Evolutionary conservation across 2,888 invertebrate species (phyloP).

Genomic region (Micoletzkya japonica): DNA sequence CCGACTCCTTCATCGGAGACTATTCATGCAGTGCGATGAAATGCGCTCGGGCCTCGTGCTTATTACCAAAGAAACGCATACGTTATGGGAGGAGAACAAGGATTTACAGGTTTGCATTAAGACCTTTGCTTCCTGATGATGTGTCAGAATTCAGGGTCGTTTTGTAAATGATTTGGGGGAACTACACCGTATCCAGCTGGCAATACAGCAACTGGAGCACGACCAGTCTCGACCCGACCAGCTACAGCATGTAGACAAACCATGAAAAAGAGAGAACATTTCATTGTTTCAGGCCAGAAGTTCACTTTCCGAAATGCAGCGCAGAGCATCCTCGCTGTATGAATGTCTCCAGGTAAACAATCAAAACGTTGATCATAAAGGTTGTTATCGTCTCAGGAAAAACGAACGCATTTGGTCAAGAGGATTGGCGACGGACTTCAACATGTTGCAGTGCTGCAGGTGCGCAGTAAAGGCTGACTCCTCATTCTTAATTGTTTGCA

Average conservation of each 20-base stretch:
- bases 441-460: constrained; percentile 49
- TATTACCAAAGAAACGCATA: constrained; percentile 51
- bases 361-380: constrained; percentile 4
- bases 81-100: constrained; percentile 62
- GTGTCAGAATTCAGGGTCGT: constrained; percentile 38
- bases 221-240: constrained; percentile 55
- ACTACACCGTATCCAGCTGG: constrained; percentile 58
- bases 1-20: no score
- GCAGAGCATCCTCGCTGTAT: constrained; percentile 53
- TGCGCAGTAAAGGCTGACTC: not conserved
- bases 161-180: constrained; percentile 61
- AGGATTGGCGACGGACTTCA: constrained; percentile 58
- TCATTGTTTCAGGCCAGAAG: constrained; percentile 40
- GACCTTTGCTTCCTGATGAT: not conserved
- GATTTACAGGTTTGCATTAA: constrained; percentile 40
- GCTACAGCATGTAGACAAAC: constrained; percentile 34
- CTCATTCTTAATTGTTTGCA: constrained; percentile 39
- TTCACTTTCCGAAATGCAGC: constrained; percentile 53
- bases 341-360: constrained; percentile 49
- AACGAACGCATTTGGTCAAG: constrained; percentile 44
- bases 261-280: no score
- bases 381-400: constrained; percentile 22
- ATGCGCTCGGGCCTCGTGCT: constrained; percentile 9
- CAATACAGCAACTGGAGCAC: constrained; percentile 52
- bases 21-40: constrained; percentile 21